Evolutionary conservation across 2,888 invertebrate species (phyloP), one percentile per base, ranked within the genome.

Genomic region (Nymphalis polychloros): DNA sequence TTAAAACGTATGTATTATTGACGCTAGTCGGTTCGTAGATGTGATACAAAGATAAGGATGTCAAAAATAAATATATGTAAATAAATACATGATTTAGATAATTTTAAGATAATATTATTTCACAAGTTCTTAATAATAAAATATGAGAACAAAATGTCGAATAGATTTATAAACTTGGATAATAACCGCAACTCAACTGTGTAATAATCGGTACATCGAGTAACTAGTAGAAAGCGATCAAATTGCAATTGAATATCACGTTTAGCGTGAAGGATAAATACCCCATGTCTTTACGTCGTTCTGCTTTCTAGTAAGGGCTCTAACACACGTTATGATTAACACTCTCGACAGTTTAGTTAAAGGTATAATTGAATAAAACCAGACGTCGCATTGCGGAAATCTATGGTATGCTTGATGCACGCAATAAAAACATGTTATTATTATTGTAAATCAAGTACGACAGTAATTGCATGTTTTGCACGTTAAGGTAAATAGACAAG

Each of bases 161-260:
- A 35, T 57, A 31, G 31, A 8, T 57, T 49, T 57, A 35, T 35
- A 57, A 35, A 35, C 35, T 8, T 57, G 35, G 52, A 16, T 35
- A 17, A 35, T 35, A 50, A 52, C 57, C 41, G 57, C 57, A 35
- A 19, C 20, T 61, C 62, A 52, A n/a, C 50, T 17, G 48, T 47
- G 47, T 63, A 55, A 73, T 72, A 65, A 63, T 69, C 69, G n/a
- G 3, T 74, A 71, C 73, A 71, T 69, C 72, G 68, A 75, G 66
- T 75, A 57, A 50, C 50, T 57, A 76, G 68, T 76, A 81, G 87
- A 87, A 87, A 87, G 84, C 84, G 80, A 85, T 86, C 81, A 79
- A 78, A 82, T 84, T 83, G 81, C 86, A 79, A 85, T 84, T 82
- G 83, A 84, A 87, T 84, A 83, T 81, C 79, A 79, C 77, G 78